Percentiles rank a stretch among this genome's conserved stretches.
Evolutionary conservation across 2,888 invertebrate genomes (phyloP).

Genomic region (Liodrosophila aerea): DNA sequence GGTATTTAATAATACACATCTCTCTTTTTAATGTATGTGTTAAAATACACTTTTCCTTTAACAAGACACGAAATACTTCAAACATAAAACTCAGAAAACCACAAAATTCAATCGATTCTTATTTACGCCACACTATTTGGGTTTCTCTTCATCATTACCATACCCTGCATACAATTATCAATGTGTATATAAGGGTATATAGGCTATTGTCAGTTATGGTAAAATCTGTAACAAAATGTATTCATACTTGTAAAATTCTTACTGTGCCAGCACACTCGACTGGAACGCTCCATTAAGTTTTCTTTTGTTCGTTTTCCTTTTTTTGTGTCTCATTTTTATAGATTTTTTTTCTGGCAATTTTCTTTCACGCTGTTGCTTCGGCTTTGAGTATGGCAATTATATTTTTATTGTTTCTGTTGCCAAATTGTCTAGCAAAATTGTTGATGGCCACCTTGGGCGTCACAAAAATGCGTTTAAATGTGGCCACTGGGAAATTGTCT

Average conservation of each 20-base stretch:
- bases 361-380: constrained; percentile 20
- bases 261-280: constrained; percentile 2
- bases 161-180: too few species aligned
- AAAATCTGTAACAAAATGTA: too few species aligned
- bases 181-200: too few species aligned
- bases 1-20: too few species aligned
- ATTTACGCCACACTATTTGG: constrained; percentile 13
- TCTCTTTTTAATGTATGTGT: too few species aligned
- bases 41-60: too few species aligned
- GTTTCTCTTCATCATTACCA: not conserved
- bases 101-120: constrained; percentile 32
- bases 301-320: not conserved
- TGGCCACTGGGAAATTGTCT: constrained; percentile 14
- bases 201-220: too few species aligned
- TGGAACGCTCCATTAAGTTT: too few species aligned
- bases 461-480: constrained; percentile 17
- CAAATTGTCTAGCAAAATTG: constrained; percentile 70
- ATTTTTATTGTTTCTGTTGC: constrained; percentile 66
- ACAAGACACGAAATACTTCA: too few species aligned
- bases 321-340: too few species aligned
- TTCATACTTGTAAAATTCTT: not conserved
- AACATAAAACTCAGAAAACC: constrained; percentile 17
- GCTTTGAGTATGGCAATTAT: constrained; percentile 61
- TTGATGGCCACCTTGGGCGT: constrained; percentile 54
- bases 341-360: constrained; percentile 5